Base-by-base conservation (phyloP, 2,888 invertebrate species). In the Conops quadrifasciatus region DNA sequence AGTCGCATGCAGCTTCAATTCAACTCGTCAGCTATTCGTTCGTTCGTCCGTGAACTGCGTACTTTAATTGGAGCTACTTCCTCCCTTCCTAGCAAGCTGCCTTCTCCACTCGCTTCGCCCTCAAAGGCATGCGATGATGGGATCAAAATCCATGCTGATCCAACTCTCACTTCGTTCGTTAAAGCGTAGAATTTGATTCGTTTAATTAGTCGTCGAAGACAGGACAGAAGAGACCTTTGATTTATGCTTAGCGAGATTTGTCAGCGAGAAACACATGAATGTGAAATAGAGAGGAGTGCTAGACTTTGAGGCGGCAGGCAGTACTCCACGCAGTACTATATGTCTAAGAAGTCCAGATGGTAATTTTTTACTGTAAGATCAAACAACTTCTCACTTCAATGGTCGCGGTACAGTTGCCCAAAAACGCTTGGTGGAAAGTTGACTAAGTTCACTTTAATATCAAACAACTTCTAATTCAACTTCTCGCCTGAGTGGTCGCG, bases 121-220 rank as follows among this genome's bases (percentile, higher is more conserved):
- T n/a, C 21, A 45, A 60, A 11, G n/a, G 51, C 30, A 28, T 19
- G 65, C 19, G 43, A 59, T 59, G 59, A 36, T 36, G 36, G 36
- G 43, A 59, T 59, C 47, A 26, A 58, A 58, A 28, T 58, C 3
- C 58, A 28, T 16, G 28, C 26, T n/a, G 24, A 24, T 49, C 19
- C 49, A 49, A 49, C 3, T 49, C 49, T 36, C 36, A 36, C 9
- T 36, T 36, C 43, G 43, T 13, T 36, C 21, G 64, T 36, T 36
- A 47, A 62, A 71, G 67, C 56, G 67, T 63, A 45, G 63, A 53
- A 71, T 62, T 67, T 62, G 67, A 71, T 67, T 67, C 53, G 45
- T 62, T 64, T 71, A 71, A 67, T 71, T 67, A 71, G 28, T 26
- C 30, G 67, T 36, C 4, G 36, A 36, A 36, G 43, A 45, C 53